Evolutionary conservation across 2,888 invertebrate genomes (phyloP), one percentile per base, ranked within the genome.

Genomic region (Halictus ligatus): DNA sequence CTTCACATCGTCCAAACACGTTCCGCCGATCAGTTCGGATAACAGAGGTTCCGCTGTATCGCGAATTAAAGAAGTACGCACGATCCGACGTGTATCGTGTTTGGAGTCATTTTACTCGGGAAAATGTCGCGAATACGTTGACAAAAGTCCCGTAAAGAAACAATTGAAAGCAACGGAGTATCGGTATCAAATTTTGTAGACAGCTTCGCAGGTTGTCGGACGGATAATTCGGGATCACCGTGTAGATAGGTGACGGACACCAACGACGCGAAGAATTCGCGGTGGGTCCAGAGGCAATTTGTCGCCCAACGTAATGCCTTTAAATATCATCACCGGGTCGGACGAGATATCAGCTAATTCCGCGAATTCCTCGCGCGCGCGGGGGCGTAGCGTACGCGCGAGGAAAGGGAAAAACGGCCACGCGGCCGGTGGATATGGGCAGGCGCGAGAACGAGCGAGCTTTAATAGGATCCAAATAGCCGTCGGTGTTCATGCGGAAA

Each of bases 391-490:
- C 15, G n/a, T 10, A 8, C 50, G 43, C 60, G 15, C 60, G 15
- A 40, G 50, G 43, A 75, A 50, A 50, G 72, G 54, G 43, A 58
- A 64, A 74, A 79, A 75, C 40, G 46, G 43, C 13, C 72, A 73
- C 25, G 43, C 54, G 54, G 7, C 54, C 54, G 54, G 54, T 43
- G 1, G 8, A 43, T 54, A 21, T 54, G 21, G 54, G 54, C 21
- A 54, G 54, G 54, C 54, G 60, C 6, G 60, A 60, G 60, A 13
- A 25, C 13, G 60, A 25, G 29, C 72, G 78, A 72, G 85, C 29
- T 89, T 91, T 91, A 92, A 91, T 88, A 89, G 86, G 84, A 92
- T 83, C 84, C 72, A 81, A 91, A 92, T 89, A 88, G 78, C 77
- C 80, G 86, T 79, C 78, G 80, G 78, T 91, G 86, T 87, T 80